Evolutionary conservation across 2,113 vertebrate genomes (phyloP).

Genomic region (Peromyscus polionotus): DNA sequence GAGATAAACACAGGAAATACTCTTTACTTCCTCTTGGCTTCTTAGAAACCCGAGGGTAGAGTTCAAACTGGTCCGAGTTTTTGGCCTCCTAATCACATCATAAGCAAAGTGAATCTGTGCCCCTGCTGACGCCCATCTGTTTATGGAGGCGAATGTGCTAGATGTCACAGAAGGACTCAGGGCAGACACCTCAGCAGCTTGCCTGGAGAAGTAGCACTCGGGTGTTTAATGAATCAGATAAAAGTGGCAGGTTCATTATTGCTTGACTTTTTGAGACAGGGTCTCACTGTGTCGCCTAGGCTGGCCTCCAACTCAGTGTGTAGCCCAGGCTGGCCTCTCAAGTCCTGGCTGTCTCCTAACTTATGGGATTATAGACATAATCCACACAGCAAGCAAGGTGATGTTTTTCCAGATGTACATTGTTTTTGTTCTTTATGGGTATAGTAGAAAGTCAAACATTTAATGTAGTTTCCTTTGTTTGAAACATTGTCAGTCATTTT

Average conservation of each 20-base stretch:
- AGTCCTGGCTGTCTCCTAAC: not conserved
- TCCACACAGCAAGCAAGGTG: not conserved
- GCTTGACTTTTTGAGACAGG: not conserved
- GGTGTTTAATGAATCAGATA: not conserved
- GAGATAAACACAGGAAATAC: not conserved
- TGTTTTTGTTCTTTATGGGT: not conserved
- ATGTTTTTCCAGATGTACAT: not conserved
- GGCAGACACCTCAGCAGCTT: not conserved
- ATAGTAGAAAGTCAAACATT: constrained; percentile 30
- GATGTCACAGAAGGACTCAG: not conserved
- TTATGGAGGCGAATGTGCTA: not conserved
- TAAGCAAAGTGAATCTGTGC: not conserved
- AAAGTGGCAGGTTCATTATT: not conserved
- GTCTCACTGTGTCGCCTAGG: not conserved
- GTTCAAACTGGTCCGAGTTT: not conserved
- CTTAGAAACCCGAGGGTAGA: not conserved
- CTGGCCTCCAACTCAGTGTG: not conserved
- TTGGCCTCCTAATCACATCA: not conserved
- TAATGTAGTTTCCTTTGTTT: constrained; percentile 34
- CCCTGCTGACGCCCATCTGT: not conserved
- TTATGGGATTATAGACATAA: not conserved
- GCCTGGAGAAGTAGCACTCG: not conserved
- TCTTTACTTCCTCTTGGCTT: not conserved
- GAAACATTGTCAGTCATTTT: constrained; percentile 22
- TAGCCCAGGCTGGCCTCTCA: not conserved